These are phyloP conservation scores for Argyrosomus japonicus DNA, from an alignment of 2,113 vertebrate genomes.

Conservation along the genomic window DNA sequence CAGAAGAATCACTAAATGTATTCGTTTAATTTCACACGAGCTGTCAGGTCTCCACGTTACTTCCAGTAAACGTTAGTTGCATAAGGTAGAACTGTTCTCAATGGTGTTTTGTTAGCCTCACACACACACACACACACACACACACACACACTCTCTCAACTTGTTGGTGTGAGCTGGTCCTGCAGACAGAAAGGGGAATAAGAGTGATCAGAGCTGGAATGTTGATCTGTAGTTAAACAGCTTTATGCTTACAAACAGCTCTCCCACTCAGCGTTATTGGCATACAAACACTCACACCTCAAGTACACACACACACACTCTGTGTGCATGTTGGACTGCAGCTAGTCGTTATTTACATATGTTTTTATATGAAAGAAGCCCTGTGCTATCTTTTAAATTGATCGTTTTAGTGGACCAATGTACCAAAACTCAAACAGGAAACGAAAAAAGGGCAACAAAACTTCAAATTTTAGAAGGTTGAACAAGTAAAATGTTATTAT, in stretches of 20 bases:
- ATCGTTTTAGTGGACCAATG: not conserved
- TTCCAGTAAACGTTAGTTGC: conserved; percentile 9
- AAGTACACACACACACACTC: not conserved
- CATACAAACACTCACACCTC: conserved; percentile 61
- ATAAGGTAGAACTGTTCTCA: conserved; percentile 36
- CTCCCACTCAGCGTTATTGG: conserved; percentile 43
- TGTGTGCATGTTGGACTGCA: not conserved
- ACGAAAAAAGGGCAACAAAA: no score
- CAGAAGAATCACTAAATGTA: not conserved
- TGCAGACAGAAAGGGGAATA: conserved; percentile 65
- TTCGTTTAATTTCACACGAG: not conserved
- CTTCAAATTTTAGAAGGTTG: not conserved
- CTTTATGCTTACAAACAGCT: conserved; percentile 76
- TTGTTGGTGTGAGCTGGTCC: conserved; percentile 26
- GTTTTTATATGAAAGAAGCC: not conserved
- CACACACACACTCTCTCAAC: not conserved
- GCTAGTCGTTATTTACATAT: not conserved
- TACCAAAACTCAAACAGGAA: not conserved
- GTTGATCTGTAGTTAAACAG: conserved; percentile 84
- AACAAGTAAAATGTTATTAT: not conserved
- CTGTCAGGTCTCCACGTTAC: not conserved
- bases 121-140: not conserved
- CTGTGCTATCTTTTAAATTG: no score
- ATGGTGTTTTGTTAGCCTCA: conserved; percentile 46
- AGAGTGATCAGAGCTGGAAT: conserved; percentile 76